Evolutionary conservation across 2,888 invertebrate genomes (phyloP), one percentile per base, ranked within the genome.

Genomic region (Macrophya alboannulata): DNA sequence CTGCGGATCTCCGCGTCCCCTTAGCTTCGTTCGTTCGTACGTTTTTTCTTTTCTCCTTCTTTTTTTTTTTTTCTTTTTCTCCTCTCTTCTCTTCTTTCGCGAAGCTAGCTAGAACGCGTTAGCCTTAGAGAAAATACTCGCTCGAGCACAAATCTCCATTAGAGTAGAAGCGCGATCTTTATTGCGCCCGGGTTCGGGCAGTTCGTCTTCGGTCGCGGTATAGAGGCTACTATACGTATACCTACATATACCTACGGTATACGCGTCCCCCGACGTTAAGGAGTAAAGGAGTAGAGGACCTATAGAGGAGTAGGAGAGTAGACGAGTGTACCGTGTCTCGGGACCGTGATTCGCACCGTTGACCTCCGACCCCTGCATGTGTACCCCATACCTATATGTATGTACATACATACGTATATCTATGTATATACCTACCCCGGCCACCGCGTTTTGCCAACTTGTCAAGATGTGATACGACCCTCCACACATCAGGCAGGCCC

Each of bases 181-280:
- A 83, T 83, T 83, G 83, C 83, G 71, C 83, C 37, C 68, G 83
- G 81, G 83, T 83, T 83, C 62, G 83, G 83, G 68, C 83, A 83
- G 83, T 83, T 48, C 83, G 83, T 83, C 83, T 83, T 83, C 83
- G 68, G 83, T 81, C 77, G 48, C 31, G 31, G 31, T 31, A 31
- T 31, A 31, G 31, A 31, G 3, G 31, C 31, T 31, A 3, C 1
- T 1, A 17, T 77, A 17, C 15, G 21, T 62, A 25, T 55, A 55
- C n/a, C 31, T n/a, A n/a, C n/a, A n/a, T n/a, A 48, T 21, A 10
- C 15, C 31, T 9, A n/a, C 74, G 48, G 4, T 40, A 31, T 31
- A 40, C 72, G 72, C 25, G 72, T 72, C 72, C 72, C 9, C 43
- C 45, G 45, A 1, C 12, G 45, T 37, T 55, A 12, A 48, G 8